These are phyloP conservation scores for Coracopsis vasa DNA, from an alignment of 2,113 vertebrate genomes.

Conservation along the genomic window DNA sequence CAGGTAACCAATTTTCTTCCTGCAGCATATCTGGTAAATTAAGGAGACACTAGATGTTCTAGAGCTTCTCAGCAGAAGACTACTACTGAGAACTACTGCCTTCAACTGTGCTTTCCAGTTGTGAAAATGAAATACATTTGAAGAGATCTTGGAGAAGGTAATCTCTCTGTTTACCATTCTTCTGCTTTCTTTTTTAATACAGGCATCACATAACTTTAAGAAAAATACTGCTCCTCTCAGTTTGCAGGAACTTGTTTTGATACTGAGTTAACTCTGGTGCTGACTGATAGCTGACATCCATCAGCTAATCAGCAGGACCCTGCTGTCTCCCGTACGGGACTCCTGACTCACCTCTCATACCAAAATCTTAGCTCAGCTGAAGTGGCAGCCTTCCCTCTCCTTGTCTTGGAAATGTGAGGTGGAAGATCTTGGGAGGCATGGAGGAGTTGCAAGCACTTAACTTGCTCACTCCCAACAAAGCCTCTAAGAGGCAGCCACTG, in stretches of 20 bases:
- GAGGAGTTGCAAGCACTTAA: background rate
- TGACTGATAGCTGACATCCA: background rate
- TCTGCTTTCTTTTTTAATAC: background rate
- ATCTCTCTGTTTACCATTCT: background rate
- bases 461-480: background rate
- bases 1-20: constrained; percentile 2
- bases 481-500: background rate
- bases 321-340: background rate
- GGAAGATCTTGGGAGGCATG: rapidly evolving
- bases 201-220: background rate
- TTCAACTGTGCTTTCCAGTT: background rate
- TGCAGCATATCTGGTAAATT: background rate
- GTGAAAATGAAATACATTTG: constrained; percentile 6
- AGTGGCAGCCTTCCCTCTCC: background rate
- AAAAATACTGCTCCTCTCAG: background rate
- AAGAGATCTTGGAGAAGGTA: background rate
- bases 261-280: background rate
- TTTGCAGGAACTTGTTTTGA: background rate
- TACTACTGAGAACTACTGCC: background rate
- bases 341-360: background rate
- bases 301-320: background rate
- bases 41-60: background rate
- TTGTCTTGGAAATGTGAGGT: background rate
- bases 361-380: background rate
- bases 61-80: background rate